Evolutionary conservation across 2,113 vertebrate species (phyloP).

Genomic region (Melanotaenia duboulayi): DNA sequence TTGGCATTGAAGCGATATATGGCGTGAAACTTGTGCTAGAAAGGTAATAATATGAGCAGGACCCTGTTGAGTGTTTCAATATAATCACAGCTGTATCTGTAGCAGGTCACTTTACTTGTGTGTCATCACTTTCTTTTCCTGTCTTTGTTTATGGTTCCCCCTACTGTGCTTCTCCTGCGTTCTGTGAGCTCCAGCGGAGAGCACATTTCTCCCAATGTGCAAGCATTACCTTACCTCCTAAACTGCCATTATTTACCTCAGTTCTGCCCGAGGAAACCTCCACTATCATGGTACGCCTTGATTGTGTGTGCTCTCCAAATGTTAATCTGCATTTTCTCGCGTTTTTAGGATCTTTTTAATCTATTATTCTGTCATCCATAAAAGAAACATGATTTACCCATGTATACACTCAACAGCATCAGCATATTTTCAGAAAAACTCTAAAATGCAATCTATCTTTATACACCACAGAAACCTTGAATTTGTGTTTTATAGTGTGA

Average conservation of each 20-base stretch:
- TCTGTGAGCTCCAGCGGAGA: constrained; percentile 29
- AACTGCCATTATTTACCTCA: constrained; percentile 26
- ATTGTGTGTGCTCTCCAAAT: constrained; percentile 35
- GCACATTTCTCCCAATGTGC: constrained; percentile 5
- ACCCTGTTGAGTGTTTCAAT: neutral
- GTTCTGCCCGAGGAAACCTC: constrained; percentile 38
- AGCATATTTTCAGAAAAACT: neutral
- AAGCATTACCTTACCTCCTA: constrained; percentile 10
- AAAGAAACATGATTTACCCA: neutral
- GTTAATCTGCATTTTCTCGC: constrained; percentile 3
- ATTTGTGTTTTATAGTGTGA: neutral
- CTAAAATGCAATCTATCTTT: neutral
- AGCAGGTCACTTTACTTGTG: constrained; percentile 34
- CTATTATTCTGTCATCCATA: neutral
- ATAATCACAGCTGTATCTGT: constrained; percentile 21
- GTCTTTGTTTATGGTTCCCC: constrained; percentile 34
- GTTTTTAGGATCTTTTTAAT: constrained; percentile 8
- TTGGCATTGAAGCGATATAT: constrained; percentile 8
- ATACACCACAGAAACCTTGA: neutral
- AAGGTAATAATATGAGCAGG: neutral
- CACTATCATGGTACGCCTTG: constrained; percentile 17
- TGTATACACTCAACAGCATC: constrained; percentile 4
- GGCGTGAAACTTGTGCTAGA: constrained; percentile 7
- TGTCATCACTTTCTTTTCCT: constrained; percentile 23
- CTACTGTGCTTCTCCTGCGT: constrained; percentile 35